These are phyloP conservation scores for Agonopterix alstromeriana DNA, from an alignment of 2,888 invertebrate species.

Conservation along the genomic window DNA sequence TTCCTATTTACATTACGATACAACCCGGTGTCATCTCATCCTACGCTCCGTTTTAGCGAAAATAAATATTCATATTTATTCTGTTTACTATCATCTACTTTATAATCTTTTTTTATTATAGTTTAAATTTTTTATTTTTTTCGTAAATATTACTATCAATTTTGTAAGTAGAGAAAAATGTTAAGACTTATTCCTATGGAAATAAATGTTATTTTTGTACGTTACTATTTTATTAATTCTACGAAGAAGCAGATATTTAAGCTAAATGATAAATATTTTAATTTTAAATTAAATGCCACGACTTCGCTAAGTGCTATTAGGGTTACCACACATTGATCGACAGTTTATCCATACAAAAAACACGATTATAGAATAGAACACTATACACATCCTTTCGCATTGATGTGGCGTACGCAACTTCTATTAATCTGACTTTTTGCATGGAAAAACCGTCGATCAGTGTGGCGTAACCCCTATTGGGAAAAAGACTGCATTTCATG, in stretches of 20 bases:
- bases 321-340: too few relatives aligned
- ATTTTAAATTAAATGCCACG: neutral
- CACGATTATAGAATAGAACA: too few relatives aligned
- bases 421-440: too few relatives aligned
- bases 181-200: slow-evolving; percentile 26
- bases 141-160: slow-evolving; percentile 19
- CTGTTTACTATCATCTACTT: slow-evolving; percentile 36
- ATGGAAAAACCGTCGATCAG: too few relatives aligned
- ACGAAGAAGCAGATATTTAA: neutral
- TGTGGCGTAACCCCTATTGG: neutral
- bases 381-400: too few relatives aligned
- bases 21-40: slow-evolving; percentile 13
- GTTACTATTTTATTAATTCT: neutral
- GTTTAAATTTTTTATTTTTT: slow-evolving; percentile 23
- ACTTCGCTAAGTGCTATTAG: too few relatives aligned
- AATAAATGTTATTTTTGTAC: slow-evolving; percentile 9
- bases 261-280: neutral
- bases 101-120: slow-evolving; percentile 38
- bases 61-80: slow-evolving; percentile 50
- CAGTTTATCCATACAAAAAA: too few relatives aligned
- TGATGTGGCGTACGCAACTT: too few relatives aligned
- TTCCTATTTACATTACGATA: slow-evolving; percentile 26
- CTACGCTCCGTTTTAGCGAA: slow-evolving; percentile 46
- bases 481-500: slow-evolving; percentile 33
- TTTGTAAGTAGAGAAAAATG: slow-evolving; percentile 31